Base-by-base conservation (phyloP, 2,113 vertebrate genomes). In the Chionodraco myersi region DNA sequence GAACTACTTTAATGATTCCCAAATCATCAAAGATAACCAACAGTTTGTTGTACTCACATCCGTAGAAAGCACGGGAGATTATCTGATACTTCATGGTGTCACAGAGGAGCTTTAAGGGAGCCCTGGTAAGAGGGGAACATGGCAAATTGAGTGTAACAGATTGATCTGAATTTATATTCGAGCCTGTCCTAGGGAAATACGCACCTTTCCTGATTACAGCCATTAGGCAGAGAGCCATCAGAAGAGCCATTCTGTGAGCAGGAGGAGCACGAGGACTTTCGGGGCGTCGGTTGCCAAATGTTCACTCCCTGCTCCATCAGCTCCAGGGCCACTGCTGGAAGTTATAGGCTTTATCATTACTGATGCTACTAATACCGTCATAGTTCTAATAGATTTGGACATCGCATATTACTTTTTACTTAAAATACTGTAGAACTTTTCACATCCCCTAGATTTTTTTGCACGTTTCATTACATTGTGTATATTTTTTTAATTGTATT, bases 21-120 rank as follows among this genome's bases (percentile, higher is more conserved):
- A 6, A 18, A 23, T 49, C 18, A 70, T 66, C 4, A 30, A 41
- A 61, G 34, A 44, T 16, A 69, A 34, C 12, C 15, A 6, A 18
- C 23, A 23, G 41, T 7, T 2, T 4, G 44, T 61, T 61, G 21
- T 84, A 97, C 97, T 91, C 93, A 99, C 98, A 99, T 89, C 98
- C 98, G 4, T 99, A 99, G 93, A 99, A 99, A 13, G 98, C 98
- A 44, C 98, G 94, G 78, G 98, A 99, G 81, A 99, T 97, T 76
- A 99, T 99, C 93, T 99, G 98, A 92, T 99, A 98, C 94, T 99
- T 99, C 98, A 99, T 99, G 47, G 98, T 99, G 94, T 99, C 98
- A 79, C 98, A 99, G 52, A 99, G 96, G 41, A 99, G 96, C 89
- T 98, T 99, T 88, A 99, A 89, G 0, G 98, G 97, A 49, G 98